Evolutionary conservation across 2,797 vertebrate species (phyloP).

Genomic region (Coreius guichenoti): DNA sequence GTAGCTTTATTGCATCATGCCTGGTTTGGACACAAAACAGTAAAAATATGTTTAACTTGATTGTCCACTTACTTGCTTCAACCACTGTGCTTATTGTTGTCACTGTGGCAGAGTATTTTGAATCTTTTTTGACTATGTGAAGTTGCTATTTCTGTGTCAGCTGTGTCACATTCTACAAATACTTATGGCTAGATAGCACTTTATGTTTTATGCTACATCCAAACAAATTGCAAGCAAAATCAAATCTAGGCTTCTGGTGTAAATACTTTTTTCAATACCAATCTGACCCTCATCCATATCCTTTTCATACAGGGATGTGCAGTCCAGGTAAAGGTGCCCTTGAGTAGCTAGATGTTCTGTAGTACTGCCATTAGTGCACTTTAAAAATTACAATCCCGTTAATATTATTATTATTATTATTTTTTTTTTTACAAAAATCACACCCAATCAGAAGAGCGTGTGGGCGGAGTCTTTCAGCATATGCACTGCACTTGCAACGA

Average conservation of each 20-base stretch:
- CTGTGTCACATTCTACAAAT: not conserved
- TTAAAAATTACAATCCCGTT: constrained; percentile 3
- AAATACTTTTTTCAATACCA: constrained; percentile 4
- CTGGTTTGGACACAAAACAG: not conserved
- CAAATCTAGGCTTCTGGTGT: constrained; percentile 20
- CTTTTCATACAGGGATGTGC: not conserved
- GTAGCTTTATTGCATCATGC: not conserved
- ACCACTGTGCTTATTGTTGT: not conserved
- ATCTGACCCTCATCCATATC: not conserved
- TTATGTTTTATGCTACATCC: not conserved
- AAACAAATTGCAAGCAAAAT: constrained; percentile 13
- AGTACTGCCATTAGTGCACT: constrained; percentile 28
- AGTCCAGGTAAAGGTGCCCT: constrained; percentile 29
- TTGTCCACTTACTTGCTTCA: not conserved
- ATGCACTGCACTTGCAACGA: not conserved
- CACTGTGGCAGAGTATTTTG: not conserved
- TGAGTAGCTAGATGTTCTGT: constrained; percentile 12
- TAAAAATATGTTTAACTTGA: constrained; percentile 13
- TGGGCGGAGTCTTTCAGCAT: not conserved
- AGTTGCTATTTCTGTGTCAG: constrained; percentile 2
- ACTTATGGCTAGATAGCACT: not conserved
- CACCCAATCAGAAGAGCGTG: no score
- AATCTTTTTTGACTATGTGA: not conserved
- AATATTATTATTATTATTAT: no score
- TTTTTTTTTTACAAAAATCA: not conserved